These are phyloP conservation scores for Dasypus novemcinctus DNA, from an alignment of 2,113 vertebrate genomes.

Conservation along the genomic window DNA sequence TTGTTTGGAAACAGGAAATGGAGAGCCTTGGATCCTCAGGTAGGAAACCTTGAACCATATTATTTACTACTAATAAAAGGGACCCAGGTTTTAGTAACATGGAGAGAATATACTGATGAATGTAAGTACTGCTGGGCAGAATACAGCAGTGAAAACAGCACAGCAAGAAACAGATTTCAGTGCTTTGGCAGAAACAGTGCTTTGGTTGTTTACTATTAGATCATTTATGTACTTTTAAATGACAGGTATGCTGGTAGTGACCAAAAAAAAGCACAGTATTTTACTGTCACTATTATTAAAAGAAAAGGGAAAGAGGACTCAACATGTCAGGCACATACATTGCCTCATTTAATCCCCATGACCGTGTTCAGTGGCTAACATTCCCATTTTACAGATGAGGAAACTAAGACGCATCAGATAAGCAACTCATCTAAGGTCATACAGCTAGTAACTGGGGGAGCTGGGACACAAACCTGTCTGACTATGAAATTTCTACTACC, in stretches of 20 bases:
- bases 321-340: neutral
- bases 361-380: neutral
- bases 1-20: slow-evolving; percentile 48
- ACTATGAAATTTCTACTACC: slow-evolving; percentile 5
- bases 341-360: neutral
- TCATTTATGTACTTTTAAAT: neutral
- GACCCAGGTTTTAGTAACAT: slow-evolving; percentile 17
- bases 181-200: neutral
- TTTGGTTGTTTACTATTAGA: neutral
- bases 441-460: neutral
- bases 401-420: slow-evolving; percentile 31
- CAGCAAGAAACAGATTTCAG: slow-evolving; percentile 12
- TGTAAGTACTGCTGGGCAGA: neutral
- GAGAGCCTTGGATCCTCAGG: slow-evolving; percentile 49
- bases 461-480: neutral
- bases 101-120: neutral
- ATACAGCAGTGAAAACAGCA: neutral
- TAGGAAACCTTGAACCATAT: slow-evolving; percentile 42
- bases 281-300: neutral
- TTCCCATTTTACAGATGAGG: slow-evolving; percentile 23
- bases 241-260: neutral
- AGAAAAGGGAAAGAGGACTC: neutral
- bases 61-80: neutral
- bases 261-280: neutral
- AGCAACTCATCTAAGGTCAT: neutral